Evolutionary conservation across 1,140 invertebrate genomes (phyloP).

Genomic region (Aphelinus certus): DNA sequence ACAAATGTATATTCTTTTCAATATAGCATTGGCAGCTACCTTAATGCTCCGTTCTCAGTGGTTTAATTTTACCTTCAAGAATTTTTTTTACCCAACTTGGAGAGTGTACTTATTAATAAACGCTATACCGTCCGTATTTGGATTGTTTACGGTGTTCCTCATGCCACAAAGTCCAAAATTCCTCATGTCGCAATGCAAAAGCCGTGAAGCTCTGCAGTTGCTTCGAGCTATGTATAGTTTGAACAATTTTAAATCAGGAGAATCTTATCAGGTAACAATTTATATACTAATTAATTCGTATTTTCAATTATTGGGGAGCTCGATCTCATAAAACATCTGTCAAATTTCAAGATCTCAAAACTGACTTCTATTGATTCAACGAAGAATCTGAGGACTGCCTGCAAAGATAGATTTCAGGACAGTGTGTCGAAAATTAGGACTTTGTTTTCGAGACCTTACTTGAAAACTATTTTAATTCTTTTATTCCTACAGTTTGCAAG

Average conservation of each 20-base stretch:
- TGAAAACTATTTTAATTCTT: constrained; percentile 19
- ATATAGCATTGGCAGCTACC: constrained; percentile 65
- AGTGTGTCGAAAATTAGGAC: constrained; percentile 24
- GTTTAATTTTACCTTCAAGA: constrained; percentile 54
- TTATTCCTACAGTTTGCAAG: constrained; percentile 59
- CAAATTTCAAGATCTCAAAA: too few relatives aligned
- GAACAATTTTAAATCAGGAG: constrained; percentile 54
- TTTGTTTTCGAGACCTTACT: constrained; percentile 10
- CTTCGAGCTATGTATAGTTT: constrained; percentile 60
- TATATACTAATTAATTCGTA: too few relatives aligned
- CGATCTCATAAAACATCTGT: too few relatives aligned
- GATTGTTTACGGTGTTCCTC: constrained; percentile 52
- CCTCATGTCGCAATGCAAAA: constrained; percentile 62
- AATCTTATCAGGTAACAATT: too few relatives aligned
- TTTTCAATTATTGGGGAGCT: too few relatives aligned
- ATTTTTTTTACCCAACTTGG: constrained; percentile 66
- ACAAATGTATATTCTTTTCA: too few relatives aligned
- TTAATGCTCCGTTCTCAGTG: constrained; percentile 61
- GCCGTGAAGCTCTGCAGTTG: constrained; percentile 57
- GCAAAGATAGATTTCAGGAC: constrained; percentile 7
- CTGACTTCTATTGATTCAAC: too few relatives aligned
- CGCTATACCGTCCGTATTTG: constrained; percentile 55
- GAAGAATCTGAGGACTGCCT: background rate
- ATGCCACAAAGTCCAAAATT: constrained; percentile 68
- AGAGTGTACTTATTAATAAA: constrained; percentile 67